Conservation (phyloP, 2,113 vertebrate species). For the Indri indri region DNA sequence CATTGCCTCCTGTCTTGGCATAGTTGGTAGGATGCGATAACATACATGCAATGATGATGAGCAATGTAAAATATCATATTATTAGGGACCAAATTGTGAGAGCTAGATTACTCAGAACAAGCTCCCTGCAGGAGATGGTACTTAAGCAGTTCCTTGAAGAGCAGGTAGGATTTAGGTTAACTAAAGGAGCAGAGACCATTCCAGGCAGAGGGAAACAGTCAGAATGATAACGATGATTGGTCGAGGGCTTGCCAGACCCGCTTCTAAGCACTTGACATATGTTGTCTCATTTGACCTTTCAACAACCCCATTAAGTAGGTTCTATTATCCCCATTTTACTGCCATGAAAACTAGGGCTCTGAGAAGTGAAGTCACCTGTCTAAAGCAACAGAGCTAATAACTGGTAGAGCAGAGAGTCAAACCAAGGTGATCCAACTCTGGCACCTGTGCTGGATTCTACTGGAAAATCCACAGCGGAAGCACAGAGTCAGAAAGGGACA, state of each 20-base stretch:
- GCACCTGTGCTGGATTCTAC: not conserved
- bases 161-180: not conserved
- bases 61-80: not conserved
- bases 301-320: not conserved
- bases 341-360: not conserved
- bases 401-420: constrained; percentile 8
- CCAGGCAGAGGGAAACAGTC: not conserved
- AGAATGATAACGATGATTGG: not conserved
- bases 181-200: not conserved
- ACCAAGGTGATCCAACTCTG: not conserved
- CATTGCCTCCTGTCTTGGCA: not conserved
- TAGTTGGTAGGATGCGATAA: not conserved
- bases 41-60: not conserved
- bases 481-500: not conserved
- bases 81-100: constrained; percentile 10
- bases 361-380: constrained; percentile 2
- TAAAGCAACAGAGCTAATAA: constrained; percentile 15
- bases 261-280: not conserved
- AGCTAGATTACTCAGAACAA: constrained; percentile 13
- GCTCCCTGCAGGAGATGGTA: not conserved
- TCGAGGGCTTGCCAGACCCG: not conserved
- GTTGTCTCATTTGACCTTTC: constrained; percentile 9
- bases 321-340: not conserved
- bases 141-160: constrained; percentile 6
- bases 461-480: constrained; percentile 23